Conservation (phyloP, 2,113 vertebrate species). For the Cololabis saira region DNA sequence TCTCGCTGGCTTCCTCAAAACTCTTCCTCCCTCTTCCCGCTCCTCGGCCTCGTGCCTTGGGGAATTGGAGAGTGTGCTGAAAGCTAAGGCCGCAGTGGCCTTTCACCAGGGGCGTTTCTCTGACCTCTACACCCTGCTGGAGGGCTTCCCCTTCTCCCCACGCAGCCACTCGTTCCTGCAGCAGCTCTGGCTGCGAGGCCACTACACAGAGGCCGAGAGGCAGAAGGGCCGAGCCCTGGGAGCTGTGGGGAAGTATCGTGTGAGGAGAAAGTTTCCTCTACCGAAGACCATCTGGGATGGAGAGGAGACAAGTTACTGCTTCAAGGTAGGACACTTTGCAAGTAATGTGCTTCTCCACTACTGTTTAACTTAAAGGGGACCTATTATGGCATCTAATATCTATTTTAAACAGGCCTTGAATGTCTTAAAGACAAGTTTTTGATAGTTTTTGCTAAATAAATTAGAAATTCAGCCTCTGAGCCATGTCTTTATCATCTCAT, state of each 20-base stretch:
- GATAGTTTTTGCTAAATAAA: too few species aligned
- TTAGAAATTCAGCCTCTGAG: too few species aligned
- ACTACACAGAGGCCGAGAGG: constrained; percentile 75
- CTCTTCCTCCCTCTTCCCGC: constrained; percentile 58
- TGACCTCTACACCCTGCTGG: constrained; percentile 75
- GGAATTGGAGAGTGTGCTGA: constrained; percentile 75
- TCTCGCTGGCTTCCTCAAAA: constrained; percentile 69
- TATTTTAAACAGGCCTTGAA: too few species aligned
- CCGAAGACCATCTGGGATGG: constrained; percentile 81
- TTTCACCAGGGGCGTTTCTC: constrained; percentile 78
- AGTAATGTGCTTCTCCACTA: background rate
- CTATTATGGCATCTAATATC: too few species aligned
- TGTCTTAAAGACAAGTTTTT: too few species aligned
- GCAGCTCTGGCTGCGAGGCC: constrained; percentile 79
- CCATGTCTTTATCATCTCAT: too few species aligned
- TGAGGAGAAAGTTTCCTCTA: constrained; percentile 78
- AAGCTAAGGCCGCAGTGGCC: constrained; percentile 72
- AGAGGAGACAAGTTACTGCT: constrained; percentile 82
- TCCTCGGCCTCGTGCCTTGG: constrained; percentile 11
- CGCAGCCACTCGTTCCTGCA: constrained; percentile 76
- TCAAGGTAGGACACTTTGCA: constrained; percentile 64
- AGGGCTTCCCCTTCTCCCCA: constrained; percentile 74
- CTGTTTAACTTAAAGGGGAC: too few species aligned
- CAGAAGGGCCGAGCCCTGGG: constrained; percentile 77
- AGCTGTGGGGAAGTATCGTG: constrained; percentile 80